These are phyloP conservation scores for Bellardia bayeri DNA, from an alignment of 2,888 invertebrate species.

Conservation along the genomic window DNA sequence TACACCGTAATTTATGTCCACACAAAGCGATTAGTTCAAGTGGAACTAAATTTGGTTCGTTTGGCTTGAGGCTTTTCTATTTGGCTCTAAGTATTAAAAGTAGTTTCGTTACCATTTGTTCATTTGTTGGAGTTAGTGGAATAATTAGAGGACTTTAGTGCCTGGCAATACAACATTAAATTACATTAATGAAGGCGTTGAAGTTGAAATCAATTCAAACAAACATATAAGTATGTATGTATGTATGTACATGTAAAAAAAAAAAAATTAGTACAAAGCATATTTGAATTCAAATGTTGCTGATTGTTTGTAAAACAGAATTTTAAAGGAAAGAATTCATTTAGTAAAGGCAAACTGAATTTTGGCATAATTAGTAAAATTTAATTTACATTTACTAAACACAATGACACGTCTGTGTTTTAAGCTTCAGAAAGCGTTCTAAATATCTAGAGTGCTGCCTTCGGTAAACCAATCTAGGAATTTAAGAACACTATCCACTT, in stretches of 20 bases:
- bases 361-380: too few species aligned
- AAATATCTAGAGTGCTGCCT: too few species aligned
- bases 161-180: conserved; percentile 65
- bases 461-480: too few species aligned
- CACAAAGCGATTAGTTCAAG: conserved; percentile 69
- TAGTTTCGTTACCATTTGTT: conserved; percentile 48
- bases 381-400: too few species aligned
- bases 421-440: too few species aligned
- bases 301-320: neutral
- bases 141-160: conserved; percentile 62
- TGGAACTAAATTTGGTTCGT: conserved; percentile 62
- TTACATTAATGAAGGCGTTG: conserved; percentile 66
- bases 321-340: neutral
- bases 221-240: neutral
- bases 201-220: conserved; percentile 65
- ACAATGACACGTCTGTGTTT: too few species aligned
- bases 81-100: conserved; percentile 20
- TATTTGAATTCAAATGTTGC: conserved; percentile 6
- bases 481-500: too few species aligned
- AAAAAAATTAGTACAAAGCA: neutral
- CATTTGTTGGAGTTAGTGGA: conserved; percentile 49
- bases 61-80: conserved; percentile 60
- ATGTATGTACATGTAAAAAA: neutral
- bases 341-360: too few species aligned
- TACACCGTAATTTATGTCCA: conserved; percentile 22